Evolutionary conservation across 2,888 invertebrate species (phyloP).

Genomic region (Brenthis hecate): DNA sequence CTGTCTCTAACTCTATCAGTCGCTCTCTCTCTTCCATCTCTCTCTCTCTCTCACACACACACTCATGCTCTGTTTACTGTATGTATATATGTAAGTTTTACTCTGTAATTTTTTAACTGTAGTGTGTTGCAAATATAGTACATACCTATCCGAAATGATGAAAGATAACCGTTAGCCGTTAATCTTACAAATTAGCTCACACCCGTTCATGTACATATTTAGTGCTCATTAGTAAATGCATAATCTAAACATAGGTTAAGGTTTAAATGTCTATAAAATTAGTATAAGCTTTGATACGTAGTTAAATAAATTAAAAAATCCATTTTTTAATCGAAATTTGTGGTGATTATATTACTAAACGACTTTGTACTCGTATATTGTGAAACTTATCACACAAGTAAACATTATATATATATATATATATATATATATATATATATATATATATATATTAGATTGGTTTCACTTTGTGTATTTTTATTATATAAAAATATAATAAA

Average conservation of each 20-base stretch:
- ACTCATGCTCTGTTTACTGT: background rate
- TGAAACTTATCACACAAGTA: background rate
- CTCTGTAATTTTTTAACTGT: background rate
- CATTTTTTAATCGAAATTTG: no score
- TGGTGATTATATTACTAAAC: background rate
- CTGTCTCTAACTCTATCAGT: no score
- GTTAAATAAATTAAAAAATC: no score
- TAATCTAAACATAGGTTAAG: constrained; percentile 5
- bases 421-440: no score
- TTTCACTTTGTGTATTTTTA: no score
- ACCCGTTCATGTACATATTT: constrained; percentile 12
- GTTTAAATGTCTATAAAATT: background rate
- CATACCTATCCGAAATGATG: background rate
- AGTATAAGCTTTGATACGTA: no score
- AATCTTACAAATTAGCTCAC: constrained; percentile 16
- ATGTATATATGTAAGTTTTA: background rate
- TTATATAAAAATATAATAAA: no score
- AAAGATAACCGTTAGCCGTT: constrained; percentile 9
- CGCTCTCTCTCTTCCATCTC: no score
- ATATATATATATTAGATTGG: no score
- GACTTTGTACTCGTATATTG: background rate
- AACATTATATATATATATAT: no score
- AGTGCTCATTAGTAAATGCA: constrained; percentile 15
- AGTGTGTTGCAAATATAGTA: background rate
- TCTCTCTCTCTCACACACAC: no score